Base-by-base conservation (phyloP, 2,797 vertebrate species). In the Setipinna tenuifilis region DNA sequence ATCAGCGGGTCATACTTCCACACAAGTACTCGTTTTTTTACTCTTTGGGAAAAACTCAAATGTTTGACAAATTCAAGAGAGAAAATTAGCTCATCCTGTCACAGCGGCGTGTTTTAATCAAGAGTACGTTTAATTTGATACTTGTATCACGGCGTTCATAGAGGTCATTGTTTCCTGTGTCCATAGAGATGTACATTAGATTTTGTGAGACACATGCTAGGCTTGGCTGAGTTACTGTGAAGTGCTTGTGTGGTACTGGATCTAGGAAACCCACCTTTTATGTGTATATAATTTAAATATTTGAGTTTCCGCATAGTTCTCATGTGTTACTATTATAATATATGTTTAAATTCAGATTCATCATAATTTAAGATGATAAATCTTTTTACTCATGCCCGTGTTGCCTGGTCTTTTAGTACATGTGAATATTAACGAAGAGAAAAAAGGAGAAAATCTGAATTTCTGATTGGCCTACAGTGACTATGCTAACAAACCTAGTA, bases 1-100 rank as follows among this genome's bases (percentile, higher is more conserved):
- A 90, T 88, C 89, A 92, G 65, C 31, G 46, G 57, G 71, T 83
- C 83, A 61, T 83, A 83, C 75, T 84, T 84, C 48, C 83, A 23
- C 21, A 81, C 48, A 48, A 71, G 5, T 19, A 25, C 62, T 82
- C 23, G 46, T 6, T 81, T 46, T 59, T 25, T 35, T 82, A 54
- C 65, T 62, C 61, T 23, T 48, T 35, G 16, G 28, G 65, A 71
- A 71, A 71, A 71, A 17, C 11, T 35, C 10, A 71, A 25, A 85
- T 85, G 85, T 84, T 84, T 78, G 35, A 87, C 48, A 82, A 85
- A 88, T 65, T 71, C 12, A 82, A 16, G 84, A 85, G 81, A 86
- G 71, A 88, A 84, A 88, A 85, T 68, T 62, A 78, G 81, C 78
- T 86, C 86, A 88, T 88, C 59, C 82, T 44, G 41, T 48, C 25